These are phyloP conservation scores for Brachionus plicatilis DNA, from an alignment of 1,140 invertebrate genomes.

Conservation along the genomic window DNA sequence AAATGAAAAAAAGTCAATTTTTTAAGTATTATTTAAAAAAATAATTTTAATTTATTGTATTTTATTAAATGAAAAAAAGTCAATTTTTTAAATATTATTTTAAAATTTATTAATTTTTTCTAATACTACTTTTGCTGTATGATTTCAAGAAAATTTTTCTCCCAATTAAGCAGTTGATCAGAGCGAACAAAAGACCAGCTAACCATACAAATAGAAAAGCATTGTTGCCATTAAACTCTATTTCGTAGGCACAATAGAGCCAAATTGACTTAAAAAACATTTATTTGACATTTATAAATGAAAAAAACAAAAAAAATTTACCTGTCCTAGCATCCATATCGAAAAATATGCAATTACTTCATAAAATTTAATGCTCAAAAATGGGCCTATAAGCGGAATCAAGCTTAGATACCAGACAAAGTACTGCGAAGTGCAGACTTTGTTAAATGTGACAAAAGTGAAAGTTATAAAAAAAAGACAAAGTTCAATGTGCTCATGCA, in stretches of 20 bases:
- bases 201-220: slow-evolving; percentile 11
- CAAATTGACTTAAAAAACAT: slow-evolving; percentile 3
- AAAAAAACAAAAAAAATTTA: neutral
- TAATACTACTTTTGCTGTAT: neutral
- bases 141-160: neutral
- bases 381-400: slow-evolving; percentile 6
- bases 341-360: neutral
- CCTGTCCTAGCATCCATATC: neutral
- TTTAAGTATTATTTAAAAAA: neutral
- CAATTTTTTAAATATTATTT: neutral
- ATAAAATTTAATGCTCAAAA: neutral
- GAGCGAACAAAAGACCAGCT: slow-evolving; percentile 2
- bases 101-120: neutral
- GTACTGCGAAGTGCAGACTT: slow-evolving; percentile 72
- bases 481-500: slow-evolving; percentile 67
- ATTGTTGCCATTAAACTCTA: slow-evolving; percentile 5
- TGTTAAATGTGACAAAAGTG: slow-evolving; percentile 86
- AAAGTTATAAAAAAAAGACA: slow-evolving; percentile 77
- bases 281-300: neutral
- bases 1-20: neutral
- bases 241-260: slow-evolving; percentile 18
- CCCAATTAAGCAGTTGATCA: neutral
- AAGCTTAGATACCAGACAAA: slow-evolving; percentile 38
- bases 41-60: neutral
- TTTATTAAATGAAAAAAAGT: neutral